A percentile compares a stretch with the other conserved stretches of the same genome.
Evolutionary conservation across 92 coral and sea anemone genomes (phyloP).

Genomic region (Anthopleura xanthogrammica): DNA sequence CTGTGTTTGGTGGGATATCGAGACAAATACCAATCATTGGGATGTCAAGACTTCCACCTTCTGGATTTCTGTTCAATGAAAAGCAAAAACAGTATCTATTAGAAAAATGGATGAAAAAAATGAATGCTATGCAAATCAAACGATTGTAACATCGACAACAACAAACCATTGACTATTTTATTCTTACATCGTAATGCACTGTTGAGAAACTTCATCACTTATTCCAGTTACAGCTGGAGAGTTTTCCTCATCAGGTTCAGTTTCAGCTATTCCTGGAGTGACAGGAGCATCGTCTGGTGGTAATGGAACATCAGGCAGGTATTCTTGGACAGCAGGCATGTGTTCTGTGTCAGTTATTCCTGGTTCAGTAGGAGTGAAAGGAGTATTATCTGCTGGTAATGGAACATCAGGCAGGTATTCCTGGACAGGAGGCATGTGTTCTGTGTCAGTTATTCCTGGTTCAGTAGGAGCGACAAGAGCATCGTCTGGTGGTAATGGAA

Average conservation of each 20-base stretch:
- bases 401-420: too few species aligned
- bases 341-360: neutral
- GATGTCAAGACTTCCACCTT: conserved; percentile 21
- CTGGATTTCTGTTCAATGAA: neutral
- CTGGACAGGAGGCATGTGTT: too few species aligned
- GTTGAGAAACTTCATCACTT: neutral
- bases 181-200: neutral
- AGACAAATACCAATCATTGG: conserved; percentile 12
- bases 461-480: neutral
- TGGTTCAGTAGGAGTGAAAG: neutral
- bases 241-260: too few species aligned
- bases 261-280: neutral
- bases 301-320: too few species aligned
- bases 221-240: neutral
- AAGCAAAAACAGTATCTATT: neutral
- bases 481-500: neutral
- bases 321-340: too few species aligned
- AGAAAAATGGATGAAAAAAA: conserved; percentile 1
- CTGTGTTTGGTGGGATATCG: conserved; percentile 23
- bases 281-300: neutral
- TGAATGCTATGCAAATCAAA: conserved; percentile 12
- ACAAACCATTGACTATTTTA: neutral
- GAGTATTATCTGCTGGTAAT: too few species aligned
- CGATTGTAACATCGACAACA: conserved; percentile 11
- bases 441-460: neutral